Evolutionary conservation across 2,888 invertebrate genomes (phyloP), one percentile per base, ranked within the genome.

Genomic region (Muscina levida): DNA sequence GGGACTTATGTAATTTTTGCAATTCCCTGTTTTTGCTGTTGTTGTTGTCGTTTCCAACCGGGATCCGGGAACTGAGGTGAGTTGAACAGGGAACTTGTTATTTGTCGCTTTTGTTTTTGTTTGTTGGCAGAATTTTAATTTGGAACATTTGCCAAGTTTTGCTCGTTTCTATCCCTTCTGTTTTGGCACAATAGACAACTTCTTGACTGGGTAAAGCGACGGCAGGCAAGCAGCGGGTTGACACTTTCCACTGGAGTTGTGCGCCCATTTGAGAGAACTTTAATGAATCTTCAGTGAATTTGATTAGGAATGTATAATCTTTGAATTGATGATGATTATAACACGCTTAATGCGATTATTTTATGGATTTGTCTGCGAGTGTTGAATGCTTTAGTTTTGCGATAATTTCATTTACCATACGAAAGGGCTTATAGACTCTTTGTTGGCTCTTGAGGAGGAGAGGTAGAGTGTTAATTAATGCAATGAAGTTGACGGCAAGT

Each of bases 121-220:
- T 79, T n/a, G n/a, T n/a, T 67, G 72, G 62, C 75, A 65, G 68
- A 59, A 15, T 24, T 62, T 72, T 24, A 51, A 59, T 72, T 72
- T 75, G 31, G 53, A 79, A 75, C 67, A 75, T 72, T 79, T 68
- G 79, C 75, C 75, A 79, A 72, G 62, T 51, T 57, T 44, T 39
- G 10, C 8, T 31, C 17, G 10, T 26, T 31, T 59, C 59, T 59
- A 31, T 59, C 59, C 39, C n/a, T 24, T n/a, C 37, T 19, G 15
- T 4, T 37, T 39, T 51, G 51, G 51, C 8, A 17, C n/a, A n/a
- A n/a, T n/a, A n/a, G n/a, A n/a, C n/a, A n/a, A n/a, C 17, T 15
- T n/a, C 17, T 48, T 3, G 4, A 19, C 59, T 19, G 17, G n/a
- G n/a, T n/a, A n/a, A n/a, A n/a, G n/a, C n/a, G n/a, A 15, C 6